A percentile compares a stretch with the other conserved stretches of the same genome.
Evolutionary conservation across 2,888 invertebrate species (phyloP).

Genomic region (Philhelius pedissequus): DNA sequence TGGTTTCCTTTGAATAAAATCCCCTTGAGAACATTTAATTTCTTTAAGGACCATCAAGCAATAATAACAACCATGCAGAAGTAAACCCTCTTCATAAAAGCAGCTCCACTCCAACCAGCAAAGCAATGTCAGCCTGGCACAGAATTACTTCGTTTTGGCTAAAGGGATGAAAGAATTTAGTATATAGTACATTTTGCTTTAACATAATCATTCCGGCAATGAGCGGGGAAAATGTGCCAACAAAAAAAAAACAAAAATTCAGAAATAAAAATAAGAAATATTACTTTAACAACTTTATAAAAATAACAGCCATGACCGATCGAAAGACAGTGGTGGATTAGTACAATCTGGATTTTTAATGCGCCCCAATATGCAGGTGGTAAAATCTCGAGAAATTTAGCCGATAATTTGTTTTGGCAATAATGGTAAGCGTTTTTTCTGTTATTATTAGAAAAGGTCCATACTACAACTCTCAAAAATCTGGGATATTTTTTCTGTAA

Average conservation of each 20-base stretch:
- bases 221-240: constrained; percentile 10
- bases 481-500: no score
- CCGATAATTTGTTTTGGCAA: no score
- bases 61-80: constrained; percentile 6
- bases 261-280: constrained; percentile 33
- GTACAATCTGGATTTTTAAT: no score
- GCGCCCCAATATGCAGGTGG: no score
- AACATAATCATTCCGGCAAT: constrained; percentile 53
- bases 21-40: constrained; percentile 41
- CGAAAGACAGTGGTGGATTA: neutral
- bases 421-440: no score
- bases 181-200: constrained; percentile 5
- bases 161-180: constrained; percentile 31
- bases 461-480: no score
- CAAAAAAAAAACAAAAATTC: neutral
- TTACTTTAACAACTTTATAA: constrained; percentile 43
- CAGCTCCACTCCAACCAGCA: neutral
- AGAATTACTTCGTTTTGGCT: constrained; percentile 30
- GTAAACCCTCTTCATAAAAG: neutral
- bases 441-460: no score
- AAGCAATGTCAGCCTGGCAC: neutral
- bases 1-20: neutral
- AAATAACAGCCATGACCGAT: constrained; percentile 4
- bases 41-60: constrained; percentile 15
- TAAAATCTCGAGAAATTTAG: no score